Base-by-base conservation (phyloP, 1,140 invertebrate genomes). In the Drosophila burlai region DNA sequence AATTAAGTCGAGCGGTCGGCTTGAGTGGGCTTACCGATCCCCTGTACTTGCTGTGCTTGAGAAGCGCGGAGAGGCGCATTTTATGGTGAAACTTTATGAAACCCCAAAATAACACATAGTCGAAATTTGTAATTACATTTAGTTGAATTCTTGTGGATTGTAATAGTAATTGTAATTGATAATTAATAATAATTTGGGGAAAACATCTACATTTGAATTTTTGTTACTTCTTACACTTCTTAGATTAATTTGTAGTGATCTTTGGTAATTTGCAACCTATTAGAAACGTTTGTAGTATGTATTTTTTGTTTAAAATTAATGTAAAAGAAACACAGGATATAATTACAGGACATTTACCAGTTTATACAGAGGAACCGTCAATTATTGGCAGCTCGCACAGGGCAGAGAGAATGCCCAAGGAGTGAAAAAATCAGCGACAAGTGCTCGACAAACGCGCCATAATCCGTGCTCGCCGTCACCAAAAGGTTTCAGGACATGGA, bases 401-500 rank as follows among this genome's bases (percentile, higher is more conserved):
- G 52, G 8, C 18, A 16, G 2, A 16, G 36, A 40, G 21, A 26
- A 38, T 13, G 15, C 15, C 26, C 21, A 52, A 55, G 26, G 15
- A 74, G 68, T 38, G 36, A 77, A 78, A 77, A 76, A 59, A 60
- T 57, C 74, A 68, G 61, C 74, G 74, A 59, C 63, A 67, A 66
- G 62, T 76, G 61, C 72, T 76, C 40, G 61, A 76, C 63, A 87
- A 87, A 73, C 72, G 84, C 81, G 84, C 64, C 80, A 87, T 87
- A 87, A 87, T 87, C 84, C 84, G 69, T 43, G 84, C 84, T 89
- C 76, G 55, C 67, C 81, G 63, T 71, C 80, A 76, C 83, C 83
- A n/a, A 68, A 71, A 34, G 42, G 49, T 66, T 42, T 15, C 54
- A 24, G 62, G 50, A 65, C 73, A 75, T 38, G 60, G 52, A 43